These are phyloP conservation scores for Sorex maritimensis DNA, from an alignment of 2,797 vertebrate genomes.

Conservation along the genomic window DNA sequence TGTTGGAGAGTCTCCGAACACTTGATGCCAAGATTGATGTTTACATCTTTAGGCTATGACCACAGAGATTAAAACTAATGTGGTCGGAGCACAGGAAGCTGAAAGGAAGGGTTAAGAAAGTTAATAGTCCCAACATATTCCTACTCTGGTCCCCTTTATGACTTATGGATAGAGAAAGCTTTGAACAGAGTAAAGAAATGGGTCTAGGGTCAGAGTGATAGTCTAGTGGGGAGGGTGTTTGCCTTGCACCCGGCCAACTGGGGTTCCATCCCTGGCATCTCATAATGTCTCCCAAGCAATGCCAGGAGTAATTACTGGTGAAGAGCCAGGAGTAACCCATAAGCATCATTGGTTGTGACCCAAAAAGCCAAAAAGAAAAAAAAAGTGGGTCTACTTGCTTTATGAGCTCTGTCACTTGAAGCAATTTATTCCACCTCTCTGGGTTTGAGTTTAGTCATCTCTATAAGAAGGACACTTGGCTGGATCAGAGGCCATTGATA, in stretches of 20 bases:
- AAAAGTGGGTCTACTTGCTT: too few species aligned
- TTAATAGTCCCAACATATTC: neutral
- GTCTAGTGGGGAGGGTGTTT: too few species aligned
- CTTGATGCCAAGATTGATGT: neutral
- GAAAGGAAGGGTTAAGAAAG: neutral
- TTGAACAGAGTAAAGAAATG: neutral
- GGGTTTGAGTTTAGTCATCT: neutral
- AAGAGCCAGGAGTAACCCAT: too few species aligned
- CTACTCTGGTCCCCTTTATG: neutral
- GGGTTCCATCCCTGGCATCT: too few species aligned
- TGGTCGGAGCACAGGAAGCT: neutral
- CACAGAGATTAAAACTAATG: neutral
- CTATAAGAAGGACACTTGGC: neutral
- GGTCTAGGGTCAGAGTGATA: neutral
- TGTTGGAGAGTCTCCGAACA: neutral
- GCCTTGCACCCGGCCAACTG: too few species aligned
- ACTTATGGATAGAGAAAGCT: too few species aligned
- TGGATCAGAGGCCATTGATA: neutral
- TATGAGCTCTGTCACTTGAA: too few species aligned
- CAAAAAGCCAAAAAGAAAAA: too few species aligned
- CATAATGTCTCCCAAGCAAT: too few species aligned
- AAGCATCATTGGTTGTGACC: too few species aligned
- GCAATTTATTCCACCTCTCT: neutral
- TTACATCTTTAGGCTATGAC: neutral
- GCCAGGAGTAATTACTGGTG: too few species aligned